Base-by-base conservation (phyloP, 2,113 vertebrate genomes). In the Rhinopomastus cyanomelas region DNA sequence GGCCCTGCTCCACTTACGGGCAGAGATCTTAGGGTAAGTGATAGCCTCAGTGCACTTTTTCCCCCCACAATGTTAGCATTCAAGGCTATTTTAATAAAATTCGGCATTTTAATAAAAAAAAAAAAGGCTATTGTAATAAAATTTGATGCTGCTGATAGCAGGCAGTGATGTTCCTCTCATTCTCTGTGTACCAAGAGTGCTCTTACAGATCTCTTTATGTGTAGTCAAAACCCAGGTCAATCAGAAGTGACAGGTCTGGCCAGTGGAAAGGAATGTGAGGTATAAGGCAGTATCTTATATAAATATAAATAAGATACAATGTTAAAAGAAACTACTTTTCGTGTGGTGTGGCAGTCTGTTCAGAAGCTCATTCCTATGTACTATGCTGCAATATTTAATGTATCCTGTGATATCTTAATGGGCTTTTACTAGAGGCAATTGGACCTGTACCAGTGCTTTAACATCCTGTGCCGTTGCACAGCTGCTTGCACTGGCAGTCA, bases 1-100 rank as follows among this genome's bases (percentile, higher is more conserved):
- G 30, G 12, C 17, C 21, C 17, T 0, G 0, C 12, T 89, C 11
- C 3, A 1, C 4, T 61, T 87, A 53, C 10, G 13, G 36, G 25
- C 27, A 73, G 30, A 82, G n/a, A 64, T 64, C 7, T 53, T 59
- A 15, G 10, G n/a, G 30, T 86, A 25, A 37, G 26, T 19, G 9
- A 8, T 44, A 61, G 3, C n/a, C 7, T 64, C 53, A 34, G 5
- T 37, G 8, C 3, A n/a, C 13, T 44, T 75, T 16, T 39, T 53
- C 61, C 66, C 46, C 6, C 0, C 0, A 36, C 32, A 52, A 12
- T 5, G 3, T 48, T 85, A 16, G 6, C 18, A 30, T 51, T 93
- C 60, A 60, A 72, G 51, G 34, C 51, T 26, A 5, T 39, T 23
- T 44, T 17, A 14, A 12, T 61, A 67, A 53, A 82, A 76, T 51